A percentile compares a stretch with the other conserved stretches of the same genome.
Conservation (phyloP, 2,888 invertebrate genomes). For the Phymatocera aterrima region DNA sequence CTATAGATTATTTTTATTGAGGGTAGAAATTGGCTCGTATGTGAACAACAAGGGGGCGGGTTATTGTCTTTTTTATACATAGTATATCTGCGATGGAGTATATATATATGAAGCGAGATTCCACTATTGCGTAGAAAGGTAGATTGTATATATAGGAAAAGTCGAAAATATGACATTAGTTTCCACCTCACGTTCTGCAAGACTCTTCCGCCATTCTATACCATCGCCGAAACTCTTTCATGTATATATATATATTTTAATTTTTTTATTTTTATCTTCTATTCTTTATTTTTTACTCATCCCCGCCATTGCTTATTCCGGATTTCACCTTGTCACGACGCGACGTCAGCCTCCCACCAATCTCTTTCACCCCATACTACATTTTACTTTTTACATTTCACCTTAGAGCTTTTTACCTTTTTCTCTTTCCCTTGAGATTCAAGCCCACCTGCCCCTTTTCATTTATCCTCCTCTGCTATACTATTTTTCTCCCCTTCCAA, state of each 20-base stretch:
- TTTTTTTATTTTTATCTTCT: too few relatives aligned
- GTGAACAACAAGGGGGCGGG: not conserved
- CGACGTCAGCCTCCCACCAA: slow-evolving; percentile 15
- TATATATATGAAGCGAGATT: too few relatives aligned
- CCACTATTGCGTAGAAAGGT: too few relatives aligned
- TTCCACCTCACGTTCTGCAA: slow-evolving; percentile 22
- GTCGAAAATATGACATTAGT: slow-evolving; percentile 32
- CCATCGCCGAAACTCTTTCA: slow-evolving; percentile 10
- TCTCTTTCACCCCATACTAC: slow-evolving; percentile 5
- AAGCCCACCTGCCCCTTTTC: not conserved
- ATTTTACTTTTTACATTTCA: slow-evolving; percentile 5
- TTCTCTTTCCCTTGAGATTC: not conserved
- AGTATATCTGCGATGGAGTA: too few relatives aligned
- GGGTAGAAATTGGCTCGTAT: slow-evolving; percentile 12
- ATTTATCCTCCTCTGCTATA: not conserved
- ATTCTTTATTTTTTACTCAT: slow-evolving; percentile 28
- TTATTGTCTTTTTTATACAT: not conserved
- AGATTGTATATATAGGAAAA: slow-evolving; percentile 3
- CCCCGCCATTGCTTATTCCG: slow-evolving; percentile 22
- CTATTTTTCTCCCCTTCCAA: not conserved
- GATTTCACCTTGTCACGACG: slow-evolving; percentile 14
- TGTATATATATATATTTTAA: too few relatives aligned
- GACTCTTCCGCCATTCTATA: not conserved
- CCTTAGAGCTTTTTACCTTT: not conserved
- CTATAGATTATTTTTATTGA: slow-evolving; percentile 24